Percentiles rank a stretch among this genome's conserved stretches.
These are phyloP conservation scores for Athalia cordata DNA, from an alignment of 2,888 invertebrate species.

Conservation along the genomic window DNA sequence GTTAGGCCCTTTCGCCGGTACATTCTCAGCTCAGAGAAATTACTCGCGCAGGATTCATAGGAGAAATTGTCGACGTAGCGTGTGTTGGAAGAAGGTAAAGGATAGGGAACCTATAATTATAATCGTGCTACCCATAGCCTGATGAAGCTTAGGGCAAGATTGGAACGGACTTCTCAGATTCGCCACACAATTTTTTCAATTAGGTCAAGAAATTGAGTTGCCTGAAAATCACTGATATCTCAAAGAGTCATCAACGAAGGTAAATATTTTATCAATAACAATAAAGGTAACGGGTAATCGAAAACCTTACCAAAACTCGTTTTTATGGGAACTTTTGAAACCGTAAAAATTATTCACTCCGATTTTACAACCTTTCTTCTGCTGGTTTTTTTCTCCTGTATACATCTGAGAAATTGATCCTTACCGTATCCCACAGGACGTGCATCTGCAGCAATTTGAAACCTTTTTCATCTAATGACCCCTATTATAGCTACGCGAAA, in stretches of 20 bases:
- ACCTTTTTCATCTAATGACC: too few relatives aligned
- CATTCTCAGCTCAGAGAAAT: neutral
- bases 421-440: too few relatives aligned
- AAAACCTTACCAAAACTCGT: too few relatives aligned
- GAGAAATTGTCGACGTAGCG: neutral
- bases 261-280: neutral
- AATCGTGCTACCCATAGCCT: conserved; percentile 23
- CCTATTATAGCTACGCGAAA: too few relatives aligned
- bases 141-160: conserved; percentile 4
- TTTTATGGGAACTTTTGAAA: too few relatives aligned
- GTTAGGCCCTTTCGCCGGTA: neutral
- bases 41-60: neutral
- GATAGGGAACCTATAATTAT: conserved; percentile 11
- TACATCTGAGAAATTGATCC: too few relatives aligned
- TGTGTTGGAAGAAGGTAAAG: neutral
- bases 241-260: neutral
- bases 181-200: neutral
- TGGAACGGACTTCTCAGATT: conserved; percentile 16
- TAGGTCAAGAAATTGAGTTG: neutral
- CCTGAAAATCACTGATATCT: neutral
- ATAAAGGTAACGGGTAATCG: neutral
- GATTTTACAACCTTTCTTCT: too few relatives aligned
- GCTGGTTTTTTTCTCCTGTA: too few relatives aligned
- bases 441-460: too few relatives aligned
- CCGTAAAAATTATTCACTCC: too few relatives aligned